Percentiles rank a stretch among this genome's conserved stretches.
Conservation (phyloP, 2,888 invertebrate species). For the Orthosia incerta region DNA sequence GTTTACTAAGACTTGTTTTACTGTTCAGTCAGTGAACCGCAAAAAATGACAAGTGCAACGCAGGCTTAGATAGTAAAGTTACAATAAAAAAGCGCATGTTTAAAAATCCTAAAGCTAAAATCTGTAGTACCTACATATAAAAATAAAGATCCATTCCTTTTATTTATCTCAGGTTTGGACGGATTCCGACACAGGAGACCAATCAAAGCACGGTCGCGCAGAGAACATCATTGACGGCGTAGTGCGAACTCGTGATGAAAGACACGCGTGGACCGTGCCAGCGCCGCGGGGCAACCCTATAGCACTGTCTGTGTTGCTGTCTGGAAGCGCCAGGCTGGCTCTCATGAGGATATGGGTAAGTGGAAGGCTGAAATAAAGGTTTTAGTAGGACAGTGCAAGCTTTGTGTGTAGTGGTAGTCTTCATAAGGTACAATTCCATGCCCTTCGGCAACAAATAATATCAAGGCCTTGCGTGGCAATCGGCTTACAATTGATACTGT, state of each 20-base stretch:
- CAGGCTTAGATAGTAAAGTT: no score
- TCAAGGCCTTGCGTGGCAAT: not conserved
- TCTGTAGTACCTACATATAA: not conserved
- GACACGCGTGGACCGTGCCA: slow-evolving; percentile 94
- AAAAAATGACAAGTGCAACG: no score
- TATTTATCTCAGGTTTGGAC: slow-evolving; percentile 89
- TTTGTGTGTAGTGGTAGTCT: not conserved
- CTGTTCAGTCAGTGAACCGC: not conserved
- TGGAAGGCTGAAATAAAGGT: not conserved
- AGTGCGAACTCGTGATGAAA: slow-evolving; percentile 94
- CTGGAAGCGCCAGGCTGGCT: slow-evolving; percentile 89
- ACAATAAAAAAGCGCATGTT: no score
- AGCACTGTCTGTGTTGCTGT: slow-evolving; percentile 91
- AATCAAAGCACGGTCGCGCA: slow-evolving; percentile 90
- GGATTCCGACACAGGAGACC: slow-evolving; percentile 90
- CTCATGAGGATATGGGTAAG: slow-evolving; percentile 94
- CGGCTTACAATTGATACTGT: not conserved
- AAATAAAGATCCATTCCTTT: not conserved
- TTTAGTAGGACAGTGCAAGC: not conserved
- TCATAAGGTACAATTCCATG: not conserved
- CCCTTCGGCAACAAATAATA: not conserved
- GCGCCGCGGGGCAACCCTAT: slow-evolving; percentile 92
- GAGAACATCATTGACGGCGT: slow-evolving; percentile 93
- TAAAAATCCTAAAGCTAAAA: no score
- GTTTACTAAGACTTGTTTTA: slow-evolving; percentile 5